Conservation (phyloP, 2,888 invertebrate genomes). For the Torymus auratus region DNA sequence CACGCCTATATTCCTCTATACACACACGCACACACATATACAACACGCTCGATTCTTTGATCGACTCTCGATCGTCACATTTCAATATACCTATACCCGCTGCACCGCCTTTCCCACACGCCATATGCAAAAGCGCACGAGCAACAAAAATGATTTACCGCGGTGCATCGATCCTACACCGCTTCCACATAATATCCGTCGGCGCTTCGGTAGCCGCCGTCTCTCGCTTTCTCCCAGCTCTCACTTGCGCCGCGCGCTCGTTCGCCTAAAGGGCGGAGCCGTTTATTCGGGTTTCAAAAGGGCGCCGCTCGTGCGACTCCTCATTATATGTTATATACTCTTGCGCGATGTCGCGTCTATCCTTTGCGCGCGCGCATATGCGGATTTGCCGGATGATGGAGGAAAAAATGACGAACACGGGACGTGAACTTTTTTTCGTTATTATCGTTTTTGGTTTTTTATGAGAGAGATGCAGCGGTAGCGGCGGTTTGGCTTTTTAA, state of each 20-base stretch:
- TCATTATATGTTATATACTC: slow-evolving; percentile 64
- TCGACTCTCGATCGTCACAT: too few species aligned
- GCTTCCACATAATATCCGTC: too few species aligned
- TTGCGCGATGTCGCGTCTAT: not conserved
- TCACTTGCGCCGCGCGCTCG: slow-evolving; percentile 52
- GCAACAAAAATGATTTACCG: too few species aligned
- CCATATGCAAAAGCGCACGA: too few species aligned
- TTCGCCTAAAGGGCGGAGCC: slow-evolving; percentile 56
- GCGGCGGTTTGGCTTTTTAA: slow-evolving; percentile 18
- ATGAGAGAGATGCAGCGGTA: too few species aligned
- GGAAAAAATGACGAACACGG: slow-evolving; percentile 31
- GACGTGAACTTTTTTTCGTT: slow-evolving; percentile 1
- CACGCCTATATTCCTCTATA: slow-evolving; percentile 31
- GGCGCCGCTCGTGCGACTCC: slow-evolving; percentile 62
- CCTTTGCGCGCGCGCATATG: not conserved
- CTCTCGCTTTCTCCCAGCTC: not conserved
- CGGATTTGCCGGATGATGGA: slow-evolving; percentile 3
- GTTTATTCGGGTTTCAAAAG: slow-evolving; percentile 67
- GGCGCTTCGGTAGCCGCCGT: too few species aligned
- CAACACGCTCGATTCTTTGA: too few species aligned
- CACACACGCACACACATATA: not conserved
- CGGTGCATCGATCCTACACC: too few species aligned
- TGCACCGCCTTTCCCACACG: too few species aligned
- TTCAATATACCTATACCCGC: too few species aligned
- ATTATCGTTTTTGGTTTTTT: not conserved